Conservation (phyloP, 2,888 invertebrate species). For the Leptura quadrifasciata region DNA sequence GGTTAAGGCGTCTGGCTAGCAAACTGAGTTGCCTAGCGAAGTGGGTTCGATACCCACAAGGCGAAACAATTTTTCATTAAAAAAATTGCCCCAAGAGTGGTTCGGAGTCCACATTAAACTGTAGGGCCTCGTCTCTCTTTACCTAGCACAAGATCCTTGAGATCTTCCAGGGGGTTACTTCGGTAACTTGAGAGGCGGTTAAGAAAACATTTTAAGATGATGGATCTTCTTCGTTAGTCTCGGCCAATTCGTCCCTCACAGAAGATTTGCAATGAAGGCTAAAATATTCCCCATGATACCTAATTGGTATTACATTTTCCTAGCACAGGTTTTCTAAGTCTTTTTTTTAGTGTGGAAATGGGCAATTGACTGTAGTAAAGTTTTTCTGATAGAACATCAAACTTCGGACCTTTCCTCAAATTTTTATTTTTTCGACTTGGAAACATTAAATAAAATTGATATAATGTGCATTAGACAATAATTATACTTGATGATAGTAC, state of each 20-base stretch:
- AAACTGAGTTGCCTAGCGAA: too few species aligned
- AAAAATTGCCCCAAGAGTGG: too few species aligned
- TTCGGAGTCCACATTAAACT: too few species aligned
- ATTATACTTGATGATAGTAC: background rate
- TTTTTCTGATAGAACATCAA: background rate
- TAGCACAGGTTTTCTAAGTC: background rate
- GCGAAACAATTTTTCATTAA: too few species aligned
- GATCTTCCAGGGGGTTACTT: too few species aligned
- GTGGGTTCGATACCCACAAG: too few species aligned
- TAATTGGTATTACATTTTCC: background rate
- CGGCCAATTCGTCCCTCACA: too few species aligned
- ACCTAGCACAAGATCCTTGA: too few species aligned
- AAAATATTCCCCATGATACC: background rate
- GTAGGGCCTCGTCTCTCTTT: too few species aligned
- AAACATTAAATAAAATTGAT: background rate
- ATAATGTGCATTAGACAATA: background rate
- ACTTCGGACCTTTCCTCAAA: background rate
- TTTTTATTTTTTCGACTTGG: background rate
- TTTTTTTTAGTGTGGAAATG: background rate
- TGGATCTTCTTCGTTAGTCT: background rate
- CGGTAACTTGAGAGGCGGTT: too few species aligned
- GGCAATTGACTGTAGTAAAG: background rate
- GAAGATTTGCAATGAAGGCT: background rate
- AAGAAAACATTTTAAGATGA: too few species aligned
- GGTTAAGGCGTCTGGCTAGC: too few species aligned